phyloP scores from a whole-genome alignment of 2,113 vertebrate genomes.

The Donacobius atricapilla region DNA sequence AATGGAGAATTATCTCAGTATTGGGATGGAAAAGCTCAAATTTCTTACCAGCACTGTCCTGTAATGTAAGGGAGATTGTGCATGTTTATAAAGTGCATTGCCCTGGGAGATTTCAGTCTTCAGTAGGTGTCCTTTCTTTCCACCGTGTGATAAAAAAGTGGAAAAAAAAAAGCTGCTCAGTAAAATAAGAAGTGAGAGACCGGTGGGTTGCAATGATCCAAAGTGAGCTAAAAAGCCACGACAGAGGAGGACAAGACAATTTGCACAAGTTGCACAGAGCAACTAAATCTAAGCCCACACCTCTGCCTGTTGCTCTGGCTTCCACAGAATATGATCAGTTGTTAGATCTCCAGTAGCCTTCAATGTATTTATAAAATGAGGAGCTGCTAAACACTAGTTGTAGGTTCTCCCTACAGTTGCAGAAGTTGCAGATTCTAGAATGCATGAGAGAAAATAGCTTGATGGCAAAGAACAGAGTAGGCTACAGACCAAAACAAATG shows the following conservation, averaged over 20 bases:
- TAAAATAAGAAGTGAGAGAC: neutral
- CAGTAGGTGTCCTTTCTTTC: neutral
- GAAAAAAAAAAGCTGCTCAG: neutral
- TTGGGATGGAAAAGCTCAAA: neutral
- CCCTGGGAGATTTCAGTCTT: neutral
- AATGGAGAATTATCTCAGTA: neutral
- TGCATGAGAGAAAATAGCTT: neutral
- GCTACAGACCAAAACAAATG: neutral
- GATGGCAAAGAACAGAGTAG: neutral
- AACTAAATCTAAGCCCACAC: neutral
- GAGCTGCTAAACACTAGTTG: neutral
- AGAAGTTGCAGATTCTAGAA: neutral
- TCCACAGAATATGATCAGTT: neutral
- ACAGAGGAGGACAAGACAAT: neutral
- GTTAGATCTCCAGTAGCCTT: neutral
- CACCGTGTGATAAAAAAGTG: neutral
- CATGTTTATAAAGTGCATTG: neutral
- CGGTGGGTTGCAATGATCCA: neutral
- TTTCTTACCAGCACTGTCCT: neutral
- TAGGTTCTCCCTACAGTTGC: neutral
- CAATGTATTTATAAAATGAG: neutral
- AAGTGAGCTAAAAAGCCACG: neutral
- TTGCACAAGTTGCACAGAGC: neutral
- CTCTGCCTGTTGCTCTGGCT: neutral
- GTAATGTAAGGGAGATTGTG: neutral